These are phyloP conservation scores for Diglossa brunneiventris DNA, from an alignment of 2,113 vertebrate species.

Conservation along the genomic window DNA sequence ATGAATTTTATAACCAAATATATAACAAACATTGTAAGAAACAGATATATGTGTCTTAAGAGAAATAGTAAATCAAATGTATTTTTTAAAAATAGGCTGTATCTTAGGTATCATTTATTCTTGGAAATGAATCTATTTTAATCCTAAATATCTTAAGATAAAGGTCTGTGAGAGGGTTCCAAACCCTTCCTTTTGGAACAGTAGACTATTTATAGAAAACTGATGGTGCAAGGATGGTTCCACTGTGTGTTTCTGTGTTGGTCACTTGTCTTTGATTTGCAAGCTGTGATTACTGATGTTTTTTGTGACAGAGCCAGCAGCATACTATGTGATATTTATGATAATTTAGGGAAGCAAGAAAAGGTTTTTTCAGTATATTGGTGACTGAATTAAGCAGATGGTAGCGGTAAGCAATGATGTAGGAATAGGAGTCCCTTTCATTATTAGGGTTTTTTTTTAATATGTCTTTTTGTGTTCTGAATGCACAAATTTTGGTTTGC, in stretches of 20 bases:
- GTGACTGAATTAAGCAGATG: not conserved
- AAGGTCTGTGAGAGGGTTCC: not conserved
- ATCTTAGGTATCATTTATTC: not conserved
- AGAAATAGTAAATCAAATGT: not conserved
- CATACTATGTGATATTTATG: not conserved
- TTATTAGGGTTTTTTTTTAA: not conserved
- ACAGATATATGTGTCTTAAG: not conserved
- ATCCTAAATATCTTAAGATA: not conserved
- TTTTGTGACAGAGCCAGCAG: not conserved
- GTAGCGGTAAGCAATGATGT: not conserved
- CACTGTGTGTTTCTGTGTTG: not conserved
- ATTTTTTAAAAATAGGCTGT: not conserved
- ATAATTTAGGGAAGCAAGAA: not conserved
- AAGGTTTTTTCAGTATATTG: not conserved
- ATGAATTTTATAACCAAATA: not conserved
- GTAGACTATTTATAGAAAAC: not conserved
- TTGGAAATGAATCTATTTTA: not conserved
- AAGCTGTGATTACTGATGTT: not conserved
- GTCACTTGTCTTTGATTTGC: not conserved
- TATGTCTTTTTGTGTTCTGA: not conserved
- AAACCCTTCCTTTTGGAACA: not conserved
- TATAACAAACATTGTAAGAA: not conserved
- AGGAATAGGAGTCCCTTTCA: not conserved
- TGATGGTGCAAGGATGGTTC: not conserved
- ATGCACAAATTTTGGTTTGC: not conserved